A percentile compares a stretch with the other conserved stretches of the same genome.
phyloP scores from a whole-genome alignment of 2,888 invertebrate species.

The Mimas tiliae region DNA sequence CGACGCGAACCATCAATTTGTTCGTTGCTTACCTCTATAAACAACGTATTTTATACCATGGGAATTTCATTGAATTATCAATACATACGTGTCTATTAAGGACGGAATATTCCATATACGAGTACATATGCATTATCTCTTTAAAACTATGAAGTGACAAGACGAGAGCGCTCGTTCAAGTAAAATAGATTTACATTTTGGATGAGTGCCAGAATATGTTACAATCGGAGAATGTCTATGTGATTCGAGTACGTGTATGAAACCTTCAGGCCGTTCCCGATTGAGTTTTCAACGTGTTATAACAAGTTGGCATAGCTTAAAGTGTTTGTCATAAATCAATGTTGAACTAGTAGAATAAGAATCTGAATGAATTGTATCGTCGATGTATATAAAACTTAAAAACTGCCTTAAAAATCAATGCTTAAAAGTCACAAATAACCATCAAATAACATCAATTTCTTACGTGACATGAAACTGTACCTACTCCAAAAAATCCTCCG shows the following conservation, averaged over 20 bases:
- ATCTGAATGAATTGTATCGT: too few species aligned
- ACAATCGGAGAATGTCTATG: conserved; percentile 14
- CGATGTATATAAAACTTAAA: too few species aligned
- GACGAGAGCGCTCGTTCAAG: conserved; percentile 18
- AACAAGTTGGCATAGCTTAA: conserved; percentile 2
- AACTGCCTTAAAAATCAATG: too few species aligned
- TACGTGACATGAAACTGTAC: too few species aligned
- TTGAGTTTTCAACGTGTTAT: not conserved
- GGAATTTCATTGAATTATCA: not conserved
- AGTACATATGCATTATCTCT: conserved; percentile 9
- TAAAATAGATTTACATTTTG: conserved; percentile 41
- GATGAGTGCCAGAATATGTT: conserved; percentile 34
- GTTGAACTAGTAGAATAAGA: not conserved
- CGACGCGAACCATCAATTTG: too few species aligned
- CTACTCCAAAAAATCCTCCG: too few species aligned
- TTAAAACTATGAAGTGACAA: conserved; percentile 24
- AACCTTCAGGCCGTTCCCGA: not conserved
- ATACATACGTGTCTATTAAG: not conserved
- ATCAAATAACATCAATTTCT: too few species aligned
- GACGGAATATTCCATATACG: not conserved
- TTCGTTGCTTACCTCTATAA: too few species aligned
- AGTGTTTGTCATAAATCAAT: not conserved
- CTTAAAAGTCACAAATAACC: too few species aligned
- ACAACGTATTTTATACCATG: not conserved
- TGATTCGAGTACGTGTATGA: conserved; percentile 8